phyloP scores from a whole-genome alignment of 2,888 invertebrate genomes.

The Geophilus truncorum region DNA sequence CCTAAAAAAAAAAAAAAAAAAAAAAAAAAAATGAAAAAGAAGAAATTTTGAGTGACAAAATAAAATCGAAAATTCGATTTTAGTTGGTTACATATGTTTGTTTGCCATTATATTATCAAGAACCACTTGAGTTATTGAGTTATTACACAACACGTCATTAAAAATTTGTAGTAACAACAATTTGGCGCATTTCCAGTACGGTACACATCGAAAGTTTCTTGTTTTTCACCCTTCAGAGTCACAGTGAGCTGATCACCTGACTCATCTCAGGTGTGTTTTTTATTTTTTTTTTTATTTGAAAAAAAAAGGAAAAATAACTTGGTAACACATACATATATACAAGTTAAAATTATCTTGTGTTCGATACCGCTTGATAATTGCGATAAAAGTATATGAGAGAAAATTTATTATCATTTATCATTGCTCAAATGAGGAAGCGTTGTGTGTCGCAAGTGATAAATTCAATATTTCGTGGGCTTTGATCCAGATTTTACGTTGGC shows the following conservation, averaged over 20 bases:
- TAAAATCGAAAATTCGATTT: too few relatives aligned
- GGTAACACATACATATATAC: neutral
- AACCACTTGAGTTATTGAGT: neutral
- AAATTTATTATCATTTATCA: neutral
- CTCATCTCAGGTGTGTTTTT: constrained; percentile 15
- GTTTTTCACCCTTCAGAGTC: neutral
- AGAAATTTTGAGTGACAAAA: too few relatives aligned
- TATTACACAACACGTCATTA: neutral
- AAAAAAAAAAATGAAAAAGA: too few relatives aligned
- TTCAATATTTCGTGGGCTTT: neutral
- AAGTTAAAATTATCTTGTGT: neutral
- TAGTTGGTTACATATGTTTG: too few relatives aligned
- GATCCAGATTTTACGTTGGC: neutral
- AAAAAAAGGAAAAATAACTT: too few relatives aligned
- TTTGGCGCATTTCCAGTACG: neutral
- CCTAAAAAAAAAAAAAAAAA: too few relatives aligned
- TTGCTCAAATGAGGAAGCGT: neutral
- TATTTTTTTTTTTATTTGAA: too few relatives aligned
- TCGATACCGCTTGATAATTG: neutral
- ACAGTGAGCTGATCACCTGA: constrained; percentile 12
- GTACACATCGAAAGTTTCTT: neutral
- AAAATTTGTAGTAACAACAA: neutral
- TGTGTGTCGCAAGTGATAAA: neutral
- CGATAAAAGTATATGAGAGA: neutral
- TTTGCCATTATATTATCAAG: too few relatives aligned